Base-by-base conservation (phyloP, 1,140 invertebrate genomes). In the Drosophila orena region DNA sequence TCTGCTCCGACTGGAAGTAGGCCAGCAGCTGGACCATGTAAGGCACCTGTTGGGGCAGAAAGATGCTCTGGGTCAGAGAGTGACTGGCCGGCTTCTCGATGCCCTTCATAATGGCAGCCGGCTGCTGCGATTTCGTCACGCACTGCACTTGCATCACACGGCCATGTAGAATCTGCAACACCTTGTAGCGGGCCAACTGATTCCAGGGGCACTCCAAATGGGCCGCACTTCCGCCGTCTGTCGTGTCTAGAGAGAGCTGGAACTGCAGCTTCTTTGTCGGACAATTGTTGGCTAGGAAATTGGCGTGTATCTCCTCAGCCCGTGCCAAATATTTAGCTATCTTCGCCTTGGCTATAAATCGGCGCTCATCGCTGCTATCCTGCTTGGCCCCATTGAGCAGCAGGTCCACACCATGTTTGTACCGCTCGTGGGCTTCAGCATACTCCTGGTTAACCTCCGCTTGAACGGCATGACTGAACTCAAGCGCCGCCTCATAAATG, bases 101-200 rank as follows among this genome's bases (percentile, higher is more conserved):
- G 30, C 93, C 92, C 65, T 94, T 94, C 69, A 93, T 91, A 37
- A 93, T 91, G 66, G 90, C 93, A 12, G 86, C 60, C 27, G 93
- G 77, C 20, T 93, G 70, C 5, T 86, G 68, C 14, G 93, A 92
- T 15, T 90, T 75, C 37, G 93, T 93, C 1, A 91, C 77, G 61
- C 93, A 92, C 46, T 93, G 81, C 38, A 93, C 93, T 46, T 93
- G 80, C 92, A 94, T 93, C 35, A 93, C 93, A 4, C 84, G 80
- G 55, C 89, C 85, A 5, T 85, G 78, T 22, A 93, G 77, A 27
- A 93, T 77, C 66, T 91, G 81, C 14, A 93, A 43, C n/a, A 93
- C 93, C 88, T 93, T 94, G 72, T 93, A 94, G 77, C 92, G 93
- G 37, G 93, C 93, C 64, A 94, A 73, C 58, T 93, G 81, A 54